Base-by-base conservation (phyloP, 2,113 vertebrate species). In the Rafetus swinhoei region DNA sequence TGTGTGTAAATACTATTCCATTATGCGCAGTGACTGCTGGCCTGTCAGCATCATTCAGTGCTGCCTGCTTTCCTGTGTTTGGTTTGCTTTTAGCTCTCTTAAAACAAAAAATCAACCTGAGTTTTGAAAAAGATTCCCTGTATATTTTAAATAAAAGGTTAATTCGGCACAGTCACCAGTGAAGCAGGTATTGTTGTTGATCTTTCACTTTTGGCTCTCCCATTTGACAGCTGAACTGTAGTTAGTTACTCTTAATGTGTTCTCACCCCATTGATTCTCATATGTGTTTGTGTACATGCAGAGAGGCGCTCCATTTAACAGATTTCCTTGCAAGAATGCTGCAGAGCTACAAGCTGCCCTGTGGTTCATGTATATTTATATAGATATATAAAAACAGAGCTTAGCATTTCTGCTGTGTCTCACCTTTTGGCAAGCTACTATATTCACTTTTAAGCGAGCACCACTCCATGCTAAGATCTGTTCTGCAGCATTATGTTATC, bases 311-410 rank as follows among this genome's bases (percentile, higher is more conserved):
- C 90, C 89, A 53, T 84, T 60, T 56, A 24, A 1, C 81, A 29
- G 32, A 69, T 87, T 88, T 22, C 87, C 92, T 74, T 65, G 89
- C 91, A 85, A 90, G 85, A 92, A 62, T 82, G 80, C 94, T 93
- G 79, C 90, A 81, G 65, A 93, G 86, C 93, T 94, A 25, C 80
- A 2, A 85, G 85, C 87, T 94, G 86, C 91, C 59, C 88, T 79
- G 84, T 97, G 91, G 12, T 93, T 96, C 89, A 86, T 90, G 35
- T 93, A 81, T 90, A 1, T 92, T 93, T 79, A 29, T 35, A 81
- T 86, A 35, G 69, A 32, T 14, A 12, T 54, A 27, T 86, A 82
- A 55, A 85, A 87, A 45, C 2, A 0, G 27, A 90, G 88, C 80
- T 4, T 4, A 54, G 82, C 59, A 32, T 82, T 39, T 39, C n/a